phyloP scores from a whole-genome alignment of 2,113 vertebrate genomes.

The Myotis davidii region DNA sequence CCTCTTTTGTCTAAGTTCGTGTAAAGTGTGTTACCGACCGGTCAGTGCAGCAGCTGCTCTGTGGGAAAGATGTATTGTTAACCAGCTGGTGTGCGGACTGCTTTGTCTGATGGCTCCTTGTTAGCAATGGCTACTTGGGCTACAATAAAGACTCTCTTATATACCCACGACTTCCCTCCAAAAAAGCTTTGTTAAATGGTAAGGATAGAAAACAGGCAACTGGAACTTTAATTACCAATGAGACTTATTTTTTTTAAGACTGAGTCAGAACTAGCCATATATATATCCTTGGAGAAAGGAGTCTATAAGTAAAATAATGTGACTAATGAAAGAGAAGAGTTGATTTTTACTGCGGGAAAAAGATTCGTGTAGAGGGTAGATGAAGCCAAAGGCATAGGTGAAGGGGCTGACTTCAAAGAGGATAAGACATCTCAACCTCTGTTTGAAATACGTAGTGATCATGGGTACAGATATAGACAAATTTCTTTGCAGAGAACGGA shows the following conservation, averaged over 20 bases:
- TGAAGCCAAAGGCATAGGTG: not conserved
- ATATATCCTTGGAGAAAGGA: not conserved
- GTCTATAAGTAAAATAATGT: not conserved
- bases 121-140: no score
- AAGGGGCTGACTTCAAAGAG: not conserved
- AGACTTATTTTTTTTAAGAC: not conserved
- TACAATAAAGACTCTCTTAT: no score
- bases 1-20: no score
- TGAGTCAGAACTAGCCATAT: not conserved
- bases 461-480: not conserved
- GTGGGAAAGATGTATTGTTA: no score
- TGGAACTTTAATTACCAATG: not conserved
- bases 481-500: not conserved
- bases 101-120: no score
- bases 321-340: not conserved
- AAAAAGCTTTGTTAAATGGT: not conserved
- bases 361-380: not conserved
- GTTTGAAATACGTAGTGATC: not conserved
- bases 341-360: not conserved
- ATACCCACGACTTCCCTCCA: not conserved
- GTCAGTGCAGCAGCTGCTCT: no score
- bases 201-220: not conserved
- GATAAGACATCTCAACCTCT: not conserved
- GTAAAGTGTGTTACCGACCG: no score
- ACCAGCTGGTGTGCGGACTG: no score